Evolutionary conservation across 2,888 invertebrate genomes (phyloP), one percentile per base, ranked within the genome.

Genomic region (Junonia oenone): DNA sequence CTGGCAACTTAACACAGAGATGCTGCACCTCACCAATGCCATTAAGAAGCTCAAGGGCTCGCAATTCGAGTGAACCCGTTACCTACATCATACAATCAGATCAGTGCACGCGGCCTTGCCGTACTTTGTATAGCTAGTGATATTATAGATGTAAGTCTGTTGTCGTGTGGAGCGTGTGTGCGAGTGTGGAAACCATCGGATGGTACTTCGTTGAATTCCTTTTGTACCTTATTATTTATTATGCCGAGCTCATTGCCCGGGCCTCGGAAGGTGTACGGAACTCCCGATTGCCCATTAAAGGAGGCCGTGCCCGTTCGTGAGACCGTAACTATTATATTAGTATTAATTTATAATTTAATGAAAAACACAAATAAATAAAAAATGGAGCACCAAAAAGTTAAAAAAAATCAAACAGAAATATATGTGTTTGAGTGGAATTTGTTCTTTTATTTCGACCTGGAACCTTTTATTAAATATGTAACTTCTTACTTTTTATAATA

Each of bases 11-110:
- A 96, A 96, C 87, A 94, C 96, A 29, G 97, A 97, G 90, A 93
- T 97, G 81, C 91, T 95, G 67, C 97, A 97, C 78, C 92, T 98
- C 68, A 95, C 95, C 82, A 97, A 96, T 80, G 97, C 97, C 68
- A 92, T 97, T 72, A 93, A 93, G 86, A 97, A 97, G 91, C 93
- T 97, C 84, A 95, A 94, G 90, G 92, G 91, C 71, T 91, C 93
- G 45, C 92, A 92, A 64, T 91, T 92, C 74, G 87, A 91, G 73
- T 92, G 81, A 91, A 78, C 61, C 64, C 55, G 56, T 74, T 70
- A 67, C 68, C 63, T 55, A 50, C 52, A 48, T 55, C 48, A 37
- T 52, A 68, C 75, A 69, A 78, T 74, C 78, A 76, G 79, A 78
- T 79, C 85, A 83, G 78, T 78, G 83, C 81, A 81, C 79, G 81